These are phyloP conservation scores for Listronotus oregonensis DNA, from an alignment of 1,140 invertebrate species.

Conservation along the genomic window DNA sequence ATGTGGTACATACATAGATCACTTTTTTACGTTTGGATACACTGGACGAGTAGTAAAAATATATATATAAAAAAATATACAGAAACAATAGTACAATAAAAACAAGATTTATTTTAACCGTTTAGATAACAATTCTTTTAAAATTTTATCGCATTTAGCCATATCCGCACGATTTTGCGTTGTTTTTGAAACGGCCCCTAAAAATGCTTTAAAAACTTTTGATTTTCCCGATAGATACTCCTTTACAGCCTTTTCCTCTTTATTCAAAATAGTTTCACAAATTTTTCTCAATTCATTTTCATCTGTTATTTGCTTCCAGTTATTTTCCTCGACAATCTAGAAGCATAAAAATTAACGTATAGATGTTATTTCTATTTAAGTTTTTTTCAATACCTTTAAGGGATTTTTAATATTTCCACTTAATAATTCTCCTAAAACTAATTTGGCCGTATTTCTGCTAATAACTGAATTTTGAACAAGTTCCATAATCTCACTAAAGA, in stretches of 20 bases:
- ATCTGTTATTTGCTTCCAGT: conserved; percentile 69
- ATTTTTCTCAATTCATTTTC: conserved; percentile 63
- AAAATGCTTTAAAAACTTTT: conserved; percentile 68
- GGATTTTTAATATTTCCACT: conserved; percentile 55
- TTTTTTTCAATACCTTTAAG: conserved; percentile 53
- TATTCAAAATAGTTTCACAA: conserved; percentile 66
- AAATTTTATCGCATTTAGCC: conserved; percentile 62
- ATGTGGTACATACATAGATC: too few species aligned
- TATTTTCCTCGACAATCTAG: conserved; percentile 67
- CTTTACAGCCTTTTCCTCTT: conserved; percentile 70
- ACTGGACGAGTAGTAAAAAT: too few species aligned
- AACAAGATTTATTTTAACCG: background rate
- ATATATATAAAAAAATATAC: too few species aligned
- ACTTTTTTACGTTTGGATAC: too few species aligned
- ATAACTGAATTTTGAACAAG: conserved; percentile 64
- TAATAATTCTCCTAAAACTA: conserved; percentile 63
- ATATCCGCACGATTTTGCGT: conserved; percentile 71
- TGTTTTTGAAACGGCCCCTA: conserved; percentile 63
- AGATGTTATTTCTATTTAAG: background rate
- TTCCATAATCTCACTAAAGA: conserved; percentile 66
- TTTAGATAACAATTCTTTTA: conserved; percentile 63
- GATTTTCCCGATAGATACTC: conserved; percentile 72
- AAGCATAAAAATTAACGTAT: conserved; percentile 27
- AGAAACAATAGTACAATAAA: too few species aligned
- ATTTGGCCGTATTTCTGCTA: conserved; percentile 63